Conservation (phyloP, 2,888 invertebrate genomes). For the Choristoneura rosaceana region DNA sequence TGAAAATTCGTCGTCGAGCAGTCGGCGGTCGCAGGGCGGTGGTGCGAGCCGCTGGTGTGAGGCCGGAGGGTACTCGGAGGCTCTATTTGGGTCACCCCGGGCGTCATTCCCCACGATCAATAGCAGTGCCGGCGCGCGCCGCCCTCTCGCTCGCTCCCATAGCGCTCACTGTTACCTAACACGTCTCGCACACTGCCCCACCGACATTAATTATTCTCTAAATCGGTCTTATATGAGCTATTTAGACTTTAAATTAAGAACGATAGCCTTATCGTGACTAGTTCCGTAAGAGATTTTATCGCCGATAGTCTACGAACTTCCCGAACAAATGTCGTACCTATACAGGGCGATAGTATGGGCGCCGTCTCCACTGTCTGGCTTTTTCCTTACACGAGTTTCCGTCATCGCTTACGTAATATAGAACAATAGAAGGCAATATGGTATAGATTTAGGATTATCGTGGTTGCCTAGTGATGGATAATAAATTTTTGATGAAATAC, state of each 20-base stretch:
- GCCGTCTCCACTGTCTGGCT: conserved; percentile 47
- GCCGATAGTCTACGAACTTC: conserved; percentile 9
- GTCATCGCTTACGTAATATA: conserved; percentile 58
- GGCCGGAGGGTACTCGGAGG: conserved; percentile 74
- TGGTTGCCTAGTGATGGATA: conserved; percentile 36
- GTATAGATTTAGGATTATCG: conserved; percentile 48
- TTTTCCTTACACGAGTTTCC: conserved; percentile 49
- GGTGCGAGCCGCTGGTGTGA: conserved; percentile 58
- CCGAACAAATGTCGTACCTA: conserved; percentile 5
- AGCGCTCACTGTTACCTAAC: conserved; percentile 75
- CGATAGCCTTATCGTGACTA: conserved; percentile 46
- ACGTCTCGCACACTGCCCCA: conserved; percentile 76
- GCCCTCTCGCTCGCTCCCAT: conserved; percentile 69
- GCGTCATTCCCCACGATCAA: conserved; percentile 83
- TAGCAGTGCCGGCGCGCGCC: conserved; percentile 81
- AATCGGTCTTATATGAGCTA: conserved; percentile 66
- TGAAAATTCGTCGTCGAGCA: conserved; percentile 82
- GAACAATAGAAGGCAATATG: conserved; percentile 58
- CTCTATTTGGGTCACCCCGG: conserved; percentile 86
- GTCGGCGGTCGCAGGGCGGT: conserved; percentile 62
- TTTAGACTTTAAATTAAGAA: conserved; percentile 57
- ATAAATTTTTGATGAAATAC: not conserved
- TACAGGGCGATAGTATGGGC: conserved; percentile 35
- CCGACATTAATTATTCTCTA: conserved; percentile 78
- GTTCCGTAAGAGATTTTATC: conserved; percentile 15